Evolutionary conservation across 2,888 invertebrate genomes (phyloP).

Genomic region (Parnassius glacialis): DNA sequence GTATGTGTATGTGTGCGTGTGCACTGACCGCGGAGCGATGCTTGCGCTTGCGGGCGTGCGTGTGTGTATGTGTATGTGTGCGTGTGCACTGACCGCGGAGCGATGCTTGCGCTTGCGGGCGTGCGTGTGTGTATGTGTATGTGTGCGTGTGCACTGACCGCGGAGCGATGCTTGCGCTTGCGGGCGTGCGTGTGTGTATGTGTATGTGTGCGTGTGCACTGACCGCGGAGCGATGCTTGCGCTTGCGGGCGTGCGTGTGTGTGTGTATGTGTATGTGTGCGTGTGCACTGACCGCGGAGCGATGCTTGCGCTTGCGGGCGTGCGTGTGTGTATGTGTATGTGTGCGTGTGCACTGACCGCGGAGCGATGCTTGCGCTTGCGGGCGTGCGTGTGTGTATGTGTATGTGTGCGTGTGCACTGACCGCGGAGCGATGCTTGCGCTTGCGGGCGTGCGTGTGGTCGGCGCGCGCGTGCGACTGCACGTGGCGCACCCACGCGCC

Average conservation of each 20-base stretch:
- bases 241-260: no score
- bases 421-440: conserved; percentile 79
- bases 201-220: conserved; percentile 36
- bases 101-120: conserved; percentile 81
- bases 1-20: no score
- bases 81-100: conserved; percentile 55
- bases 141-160: conserved; percentile 40
- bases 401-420: conserved; percentile 12
- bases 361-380: no score
- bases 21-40: no score
- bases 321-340: no score
- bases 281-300: no score
- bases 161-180: conserved; percentile 79
- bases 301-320: no score
- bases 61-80: not conserved
- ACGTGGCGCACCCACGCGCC: conserved; percentile 92
- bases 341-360: no score
- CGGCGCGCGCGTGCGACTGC: conserved; percentile 87
- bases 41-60: no score
- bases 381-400: not conserved
- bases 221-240: no score
- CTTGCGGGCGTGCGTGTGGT: conserved; percentile 78
- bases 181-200: conserved; percentile 59
- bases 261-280: not conserved
- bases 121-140: not conserved